Base-by-base conservation (phyloP, 2,113 vertebrate genomes). In the Theristicus caerulescens region DNA sequence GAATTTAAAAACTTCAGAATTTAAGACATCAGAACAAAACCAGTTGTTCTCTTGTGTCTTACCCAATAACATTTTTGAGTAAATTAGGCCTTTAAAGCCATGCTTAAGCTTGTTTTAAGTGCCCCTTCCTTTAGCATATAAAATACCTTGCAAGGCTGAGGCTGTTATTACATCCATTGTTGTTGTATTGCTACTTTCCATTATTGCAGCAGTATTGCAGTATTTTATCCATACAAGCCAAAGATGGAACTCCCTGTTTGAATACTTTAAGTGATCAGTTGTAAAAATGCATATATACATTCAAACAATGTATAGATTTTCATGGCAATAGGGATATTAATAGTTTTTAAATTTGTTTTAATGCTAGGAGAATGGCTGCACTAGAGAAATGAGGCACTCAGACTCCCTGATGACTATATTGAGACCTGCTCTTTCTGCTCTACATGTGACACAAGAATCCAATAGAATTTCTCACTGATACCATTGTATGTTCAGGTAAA, bases 331-430 rank as follows among this genome's bases (percentile, higher is more conserved):
- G 4, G 21, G 14, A 22, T 65, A 71, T 18, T 54, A 73, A 38
- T 58, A 71, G 19, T 55, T 71, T 81, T 70, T n/a, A 12, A 38
- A 31, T 71, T 58, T 12, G 1, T n/a, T 86, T 20, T 82, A 51
- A 54, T 67, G 14, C 3, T 58, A 32, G 7, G 10, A 47, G 32
- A 86, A 73, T 49, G 8, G 34, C 16, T 73, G 7, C 12, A 20
- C 32, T 36, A 40, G 13, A 91, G 65, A 91, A 91, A 78, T 16
- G 5, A 85, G 38, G 27, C 10, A 44, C 42, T 83, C 51, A 19
- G 26, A 6, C 18, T 59, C 18, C 0, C 0, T n/a, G 19, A 9
- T 2, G 3, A 29, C 42, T 64, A 4, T 40, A 42, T 27, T 62
- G 20, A 86, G 24, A 86, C 9, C 11, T 70, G 22, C 5, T 69